phyloP scores from a whole-genome alignment of 2,113 vertebrate species.

The Hassar affinis region DNA sequence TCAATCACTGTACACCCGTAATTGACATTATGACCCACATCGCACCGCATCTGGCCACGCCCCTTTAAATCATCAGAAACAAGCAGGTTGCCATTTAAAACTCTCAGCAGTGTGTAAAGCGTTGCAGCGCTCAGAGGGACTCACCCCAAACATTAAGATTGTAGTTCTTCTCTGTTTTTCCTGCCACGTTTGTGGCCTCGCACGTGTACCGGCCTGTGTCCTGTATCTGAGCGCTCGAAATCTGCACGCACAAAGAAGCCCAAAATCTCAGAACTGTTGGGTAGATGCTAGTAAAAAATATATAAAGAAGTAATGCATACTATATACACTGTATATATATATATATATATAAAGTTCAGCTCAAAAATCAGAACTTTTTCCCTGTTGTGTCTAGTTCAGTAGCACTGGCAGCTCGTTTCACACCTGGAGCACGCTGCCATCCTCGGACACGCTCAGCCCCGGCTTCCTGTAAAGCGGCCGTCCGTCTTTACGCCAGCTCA shows the following conservation, averaged over 20 bases:
- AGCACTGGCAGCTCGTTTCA: not conserved
- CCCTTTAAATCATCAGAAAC: not conserved
- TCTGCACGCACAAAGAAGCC: constrained; percentile 64
- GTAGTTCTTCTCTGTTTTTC: constrained; percentile 94
- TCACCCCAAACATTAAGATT: constrained; percentile 96
- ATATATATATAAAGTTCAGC: not conserved
- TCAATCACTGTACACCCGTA: not conserved
- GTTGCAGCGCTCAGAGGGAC: constrained; percentile 45
- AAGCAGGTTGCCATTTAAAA: not conserved
- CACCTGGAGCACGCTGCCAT: constrained; percentile 87
- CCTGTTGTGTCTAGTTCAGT: not conserved
- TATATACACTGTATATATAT: no score
- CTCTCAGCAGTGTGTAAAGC: not conserved
- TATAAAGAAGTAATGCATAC: not conserved
- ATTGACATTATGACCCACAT: not conserved
- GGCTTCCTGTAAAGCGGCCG: constrained; percentile 81
- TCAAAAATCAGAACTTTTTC: not conserved
- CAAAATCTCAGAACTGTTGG: not conserved
- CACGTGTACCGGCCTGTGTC: constrained; percentile 93
- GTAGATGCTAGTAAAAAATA: no score
- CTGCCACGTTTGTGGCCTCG: constrained; percentile 90
- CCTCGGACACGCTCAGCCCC: constrained; percentile 77
- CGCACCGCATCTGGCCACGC: not conserved
- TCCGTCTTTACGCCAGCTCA: constrained; percentile 87
- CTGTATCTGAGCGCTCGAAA: constrained; percentile 82